phyloP scores from a whole-genome alignment of 1,140 invertebrate genomes.

The Metopolophium dirhodum region DNA sequence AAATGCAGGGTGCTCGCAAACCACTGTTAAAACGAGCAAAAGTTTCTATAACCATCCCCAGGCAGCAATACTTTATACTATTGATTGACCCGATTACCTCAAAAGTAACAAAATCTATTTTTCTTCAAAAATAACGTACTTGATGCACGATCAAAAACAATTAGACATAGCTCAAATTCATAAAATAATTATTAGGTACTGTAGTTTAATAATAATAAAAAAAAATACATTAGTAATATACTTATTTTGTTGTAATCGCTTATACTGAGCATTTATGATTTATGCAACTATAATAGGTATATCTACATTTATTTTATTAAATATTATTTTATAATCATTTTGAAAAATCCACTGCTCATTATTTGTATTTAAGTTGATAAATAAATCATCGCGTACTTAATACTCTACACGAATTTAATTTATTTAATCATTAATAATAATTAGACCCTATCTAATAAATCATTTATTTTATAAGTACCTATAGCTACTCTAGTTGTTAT shows the following conservation, averaged over 20 bases:
- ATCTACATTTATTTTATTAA: neutral
- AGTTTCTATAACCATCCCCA: constrained; percentile 6
- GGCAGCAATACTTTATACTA: constrained; percentile 38
- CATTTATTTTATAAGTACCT: neutral
- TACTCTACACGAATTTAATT: neutral
- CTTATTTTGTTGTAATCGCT: neutral
- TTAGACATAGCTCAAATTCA: neutral
- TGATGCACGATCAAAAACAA: neutral
- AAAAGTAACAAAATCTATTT: constrained; percentile 39
- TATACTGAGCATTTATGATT: neutral
- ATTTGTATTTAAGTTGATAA: neutral
- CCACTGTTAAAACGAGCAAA: neutral
- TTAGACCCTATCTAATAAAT: neutral
- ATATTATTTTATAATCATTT: neutral
- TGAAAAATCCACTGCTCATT: neutral
- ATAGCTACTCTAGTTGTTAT: neutral
- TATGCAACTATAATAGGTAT: neutral
- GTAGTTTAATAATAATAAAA: neutral
- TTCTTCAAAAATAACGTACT: neutral
- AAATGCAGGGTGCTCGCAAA: neutral
- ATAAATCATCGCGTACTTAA: neutral
- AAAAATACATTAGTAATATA: neutral
- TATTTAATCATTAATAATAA: neutral
- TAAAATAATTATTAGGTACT: neutral
- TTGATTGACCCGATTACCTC: constrained; percentile 55